Evolutionary conservation across 2,113 vertebrate genomes (phyloP).

Genomic region (Oenanthe oenanthe): DNA sequence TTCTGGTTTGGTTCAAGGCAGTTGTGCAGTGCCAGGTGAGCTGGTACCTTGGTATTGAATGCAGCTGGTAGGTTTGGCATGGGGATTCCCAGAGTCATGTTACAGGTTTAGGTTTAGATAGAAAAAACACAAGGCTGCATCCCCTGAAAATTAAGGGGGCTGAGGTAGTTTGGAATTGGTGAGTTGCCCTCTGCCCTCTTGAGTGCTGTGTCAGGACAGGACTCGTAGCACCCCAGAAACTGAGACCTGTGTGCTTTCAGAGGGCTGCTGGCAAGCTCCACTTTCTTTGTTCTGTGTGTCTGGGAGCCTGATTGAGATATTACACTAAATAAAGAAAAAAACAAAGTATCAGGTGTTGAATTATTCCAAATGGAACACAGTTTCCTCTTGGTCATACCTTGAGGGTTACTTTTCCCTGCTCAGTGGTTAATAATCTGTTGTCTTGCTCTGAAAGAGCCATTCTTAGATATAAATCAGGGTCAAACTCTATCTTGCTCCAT

Average conservation of each 20-base stretch:
- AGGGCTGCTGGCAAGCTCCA: neutral
- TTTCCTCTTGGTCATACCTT: neutral
- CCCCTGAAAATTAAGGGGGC: neutral
- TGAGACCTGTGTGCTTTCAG: fast-evolving
- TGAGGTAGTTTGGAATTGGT: neutral
- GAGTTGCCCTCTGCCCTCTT: neutral
- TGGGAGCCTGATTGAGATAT: neutral
- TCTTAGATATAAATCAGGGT: neutral
- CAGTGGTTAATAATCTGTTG: neutral
- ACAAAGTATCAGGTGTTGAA: neutral
- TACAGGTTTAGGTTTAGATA: neutral
- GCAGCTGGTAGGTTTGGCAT: neutral
- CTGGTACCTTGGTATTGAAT: neutral
- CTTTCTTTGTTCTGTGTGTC: neutral
- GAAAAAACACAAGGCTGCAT: neutral
- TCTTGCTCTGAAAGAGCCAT: neutral
- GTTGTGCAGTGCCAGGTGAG: neutral
- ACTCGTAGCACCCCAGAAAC: neutral
- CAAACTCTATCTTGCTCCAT: neutral
- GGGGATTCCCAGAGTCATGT: neutral
- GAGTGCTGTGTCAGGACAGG: neutral
- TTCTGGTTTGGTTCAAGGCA: neutral
- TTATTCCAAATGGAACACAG: neutral
- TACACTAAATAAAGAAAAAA: neutral
- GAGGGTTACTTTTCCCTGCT: neutral